These are phyloP conservation scores for Stenodema calcarata DNA, from an alignment of 2,888 invertebrate genomes.

Conservation along the genomic window DNA sequence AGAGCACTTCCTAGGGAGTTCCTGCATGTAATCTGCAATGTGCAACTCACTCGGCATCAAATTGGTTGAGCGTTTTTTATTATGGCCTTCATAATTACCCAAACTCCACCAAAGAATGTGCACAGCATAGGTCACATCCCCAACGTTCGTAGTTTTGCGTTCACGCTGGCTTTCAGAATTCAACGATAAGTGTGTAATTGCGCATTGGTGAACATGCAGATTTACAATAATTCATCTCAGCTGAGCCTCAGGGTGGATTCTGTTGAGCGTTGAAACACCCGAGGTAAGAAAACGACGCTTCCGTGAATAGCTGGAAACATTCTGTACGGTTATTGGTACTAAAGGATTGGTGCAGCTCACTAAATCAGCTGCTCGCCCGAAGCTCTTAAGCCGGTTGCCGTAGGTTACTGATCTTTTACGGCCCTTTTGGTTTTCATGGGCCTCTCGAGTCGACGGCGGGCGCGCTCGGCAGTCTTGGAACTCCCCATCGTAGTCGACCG, in stretches of 20 bases:
- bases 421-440: constrained; percentile 2
- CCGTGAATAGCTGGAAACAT: neutral
- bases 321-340: neutral
- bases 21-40: too few species aligned
- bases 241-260: neutral
- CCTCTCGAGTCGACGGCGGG: neutral
- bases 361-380: neutral
- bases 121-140: too few species aligned
- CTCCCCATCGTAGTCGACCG: neutral
- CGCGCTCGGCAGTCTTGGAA: neutral
- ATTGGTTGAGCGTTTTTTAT: too few species aligned
- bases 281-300: neutral
- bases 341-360: neutral
- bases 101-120: too few species aligned
- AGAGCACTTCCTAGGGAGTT: too few species aligned
- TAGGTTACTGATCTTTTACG: neutral
- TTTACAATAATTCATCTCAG: neutral
- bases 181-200: neutral
- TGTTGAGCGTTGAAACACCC: neutral
- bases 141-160: too few species aligned
- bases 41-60: too few species aligned
- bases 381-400: neutral
- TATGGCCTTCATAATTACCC: too few species aligned
- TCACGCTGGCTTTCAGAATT: too few species aligned
- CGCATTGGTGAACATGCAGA: neutral